These are phyloP conservation scores for Allobates femoralis DNA, from an alignment of 2,797 vertebrate genomes.

Conservation along the genomic window DNA sequence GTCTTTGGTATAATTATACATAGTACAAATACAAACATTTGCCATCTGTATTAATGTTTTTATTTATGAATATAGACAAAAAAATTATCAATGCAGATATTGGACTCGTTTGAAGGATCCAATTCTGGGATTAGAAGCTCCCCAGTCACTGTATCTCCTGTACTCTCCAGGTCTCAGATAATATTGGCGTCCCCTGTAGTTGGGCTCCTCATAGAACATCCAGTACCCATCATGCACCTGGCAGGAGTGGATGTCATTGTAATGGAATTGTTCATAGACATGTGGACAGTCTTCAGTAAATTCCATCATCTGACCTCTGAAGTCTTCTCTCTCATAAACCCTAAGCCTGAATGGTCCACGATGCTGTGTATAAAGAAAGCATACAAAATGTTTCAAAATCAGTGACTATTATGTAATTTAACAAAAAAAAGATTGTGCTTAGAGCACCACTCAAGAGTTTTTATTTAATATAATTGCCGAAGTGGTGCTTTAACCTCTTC, in stretches of 20 bases:
- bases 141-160: constrained; percentile 55
- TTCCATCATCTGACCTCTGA: constrained; percentile 55
- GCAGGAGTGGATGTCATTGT: not conserved
- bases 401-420: too few relatives aligned
- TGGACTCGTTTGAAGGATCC: constrained; percentile 55
- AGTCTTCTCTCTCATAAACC: constrained; percentile 59
- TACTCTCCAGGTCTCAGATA: constrained; percentile 59
- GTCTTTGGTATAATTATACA: too few relatives aligned
- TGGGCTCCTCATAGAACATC: constrained; percentile 57
- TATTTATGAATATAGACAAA: too few relatives aligned
- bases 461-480: too few relatives aligned
- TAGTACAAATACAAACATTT: too few relatives aligned
- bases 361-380: not conserved
- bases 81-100: constrained; percentile 19
- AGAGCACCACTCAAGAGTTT: too few relatives aligned
- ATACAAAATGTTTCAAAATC: not conserved
- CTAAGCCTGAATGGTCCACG: constrained; percentile 68
- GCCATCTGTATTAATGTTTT: too few relatives aligned
- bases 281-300: constrained; percentile 52
- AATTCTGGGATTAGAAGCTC: constrained; percentile 16
- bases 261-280: constrained; percentile 40
- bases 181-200: constrained; percentile 60
- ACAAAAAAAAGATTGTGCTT: too few relatives aligned
- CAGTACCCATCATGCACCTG: constrained; percentile 16
- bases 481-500: too few relatives aligned